Evolutionary conservation across 1,140 invertebrate species (phyloP), one percentile per base, ranked within the genome.

Genomic region (Matsumurasca onukii): DNA sequence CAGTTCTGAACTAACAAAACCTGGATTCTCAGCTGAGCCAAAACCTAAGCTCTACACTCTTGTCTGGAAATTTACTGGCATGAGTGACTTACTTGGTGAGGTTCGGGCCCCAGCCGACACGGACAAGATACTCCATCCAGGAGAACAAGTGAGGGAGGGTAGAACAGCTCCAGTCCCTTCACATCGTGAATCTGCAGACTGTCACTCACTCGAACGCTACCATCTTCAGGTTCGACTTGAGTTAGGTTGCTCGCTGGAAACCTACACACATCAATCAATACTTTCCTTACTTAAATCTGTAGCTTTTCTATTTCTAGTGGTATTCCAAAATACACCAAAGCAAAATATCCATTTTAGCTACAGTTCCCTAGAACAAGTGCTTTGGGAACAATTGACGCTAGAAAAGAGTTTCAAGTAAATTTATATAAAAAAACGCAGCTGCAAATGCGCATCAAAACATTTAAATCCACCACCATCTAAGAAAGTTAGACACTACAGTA

Each of bases 41-140:
- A 5, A 39, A 17, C 34, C 5, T 39, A 9, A 39, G 17, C n/a
- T n/a, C 5, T 39, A 39, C 5, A 9, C 17, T 39, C 17, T 9
- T 9, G 5, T 39, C 5, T 9, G 17, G 34, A 39, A 39, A 39
- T 39, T 17, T 39, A 39, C 5, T 9, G 17, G 34, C 17, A 39
- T 9, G 17, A 39, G 17, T 9, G 17, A 27, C 55, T 59, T 82
- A 97, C 94, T 88, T 89, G 78, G 90, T 85, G 34, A 90, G 90
- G 79, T 94, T 89, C 1, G 93, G 91, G 0, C 91, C 94, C 96
- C 96, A 99, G 0, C 95, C 96, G 31, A 91, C 91, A 73, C 96
- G 84, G 0, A 97, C 91, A 71, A 98, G 83, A 79, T 98, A 98
- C 76, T 99, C 97, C 80, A 91, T 88, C 90, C 92, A 95, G 0